Base-by-base conservation (phyloP, 1,140 invertebrate genomes). In the Berghia stephanieae region DNA sequence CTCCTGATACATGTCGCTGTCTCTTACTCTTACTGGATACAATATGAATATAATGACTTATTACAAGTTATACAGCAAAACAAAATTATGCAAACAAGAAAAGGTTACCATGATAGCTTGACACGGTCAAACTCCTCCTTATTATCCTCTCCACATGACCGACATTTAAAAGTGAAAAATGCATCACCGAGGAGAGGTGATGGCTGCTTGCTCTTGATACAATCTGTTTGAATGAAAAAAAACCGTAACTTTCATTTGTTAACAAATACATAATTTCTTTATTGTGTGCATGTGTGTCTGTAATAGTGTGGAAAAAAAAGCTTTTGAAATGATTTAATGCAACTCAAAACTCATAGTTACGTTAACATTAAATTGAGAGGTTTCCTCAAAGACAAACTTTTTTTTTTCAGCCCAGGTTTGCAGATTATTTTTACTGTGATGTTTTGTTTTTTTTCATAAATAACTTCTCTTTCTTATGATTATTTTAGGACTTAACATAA, bases 141-240 rank as follows among this genome's bases (percentile, higher is more conserved):
- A 0, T 89, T 89, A 44, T 85, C 83, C 0, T 86, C 80, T 55
- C 90, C 91, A 84, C 94, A 95, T 57, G 92, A 90, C 42, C 87
- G 83, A 84, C 94, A 96, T 49, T 90, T 92, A 52, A 94, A 93
- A 46, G 92, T 90, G 78, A 94, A 96, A 86, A 95, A 95, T 13
- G 94, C 91, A 90, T 95, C 94, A 34, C 94, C 93, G 2, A 92
- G 83, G 24, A 95, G 90, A 72, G 93, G 91, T 0, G 92, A 93
- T 0, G 94, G 94, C 8, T 79, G 74, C 0, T 92, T 91, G 16
- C 79, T 83, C 75, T 83, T 80, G 46, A 90, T 77, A 82, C 89
- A 90, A 34, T 79, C 87, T 88, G 77, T n/a, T n/a, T 55, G 84
- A 84, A 63, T 71, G 43, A 78, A 72, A 71, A n/a, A n/a, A n/a